Evolutionary conservation across 2,888 invertebrate species (phyloP).

Genomic region (Acanthosepion esculentum): DNA sequence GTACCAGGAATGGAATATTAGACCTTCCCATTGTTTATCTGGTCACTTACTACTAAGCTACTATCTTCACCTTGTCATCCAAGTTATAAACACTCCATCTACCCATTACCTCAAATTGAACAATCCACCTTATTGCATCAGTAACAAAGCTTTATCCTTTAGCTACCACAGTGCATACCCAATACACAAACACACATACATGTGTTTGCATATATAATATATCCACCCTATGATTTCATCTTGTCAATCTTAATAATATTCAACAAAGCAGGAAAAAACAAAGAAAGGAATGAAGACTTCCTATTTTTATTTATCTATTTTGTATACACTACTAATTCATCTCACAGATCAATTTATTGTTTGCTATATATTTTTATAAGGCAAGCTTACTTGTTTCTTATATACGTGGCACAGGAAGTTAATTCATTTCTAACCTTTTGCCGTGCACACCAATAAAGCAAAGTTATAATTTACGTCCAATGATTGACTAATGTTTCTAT

Average conservation of each 20-base stretch:
- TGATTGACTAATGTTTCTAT: slow-evolving; percentile 33
- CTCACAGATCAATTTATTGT: not conserved
- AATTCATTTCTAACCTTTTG: slow-evolving; percentile 33
- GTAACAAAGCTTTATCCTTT: too few relatives aligned
- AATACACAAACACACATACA: not conserved
- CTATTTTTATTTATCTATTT: slow-evolving; percentile 22
- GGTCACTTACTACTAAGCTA: too few relatives aligned
- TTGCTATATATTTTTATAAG: not conserved
- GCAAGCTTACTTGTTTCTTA: not conserved
- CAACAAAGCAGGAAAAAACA: not conserved
- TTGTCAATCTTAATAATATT: slow-evolving; percentile 14
- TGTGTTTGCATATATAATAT: not conserved
- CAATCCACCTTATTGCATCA: too few relatives aligned
- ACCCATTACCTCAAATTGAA: too few relatives aligned
- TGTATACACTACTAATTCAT: not conserved
- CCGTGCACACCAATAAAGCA: not conserved
- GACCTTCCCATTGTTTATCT: too few relatives aligned
- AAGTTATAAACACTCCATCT: too few relatives aligned
- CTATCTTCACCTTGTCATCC: too few relatives aligned
- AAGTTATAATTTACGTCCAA: slow-evolving; percentile 23
- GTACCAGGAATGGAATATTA: too few relatives aligned
- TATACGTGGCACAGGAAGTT: slow-evolving; percentile 1
- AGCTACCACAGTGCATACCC: too few relatives aligned
- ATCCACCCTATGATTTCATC: slow-evolving; percentile 33
- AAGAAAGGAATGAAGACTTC: not conserved